A percentile compares a stretch with the other conserved stretches of the same genome.
Conservation (phyloP, 2,797 vertebrate species). For the Falco cherrug region DNA sequence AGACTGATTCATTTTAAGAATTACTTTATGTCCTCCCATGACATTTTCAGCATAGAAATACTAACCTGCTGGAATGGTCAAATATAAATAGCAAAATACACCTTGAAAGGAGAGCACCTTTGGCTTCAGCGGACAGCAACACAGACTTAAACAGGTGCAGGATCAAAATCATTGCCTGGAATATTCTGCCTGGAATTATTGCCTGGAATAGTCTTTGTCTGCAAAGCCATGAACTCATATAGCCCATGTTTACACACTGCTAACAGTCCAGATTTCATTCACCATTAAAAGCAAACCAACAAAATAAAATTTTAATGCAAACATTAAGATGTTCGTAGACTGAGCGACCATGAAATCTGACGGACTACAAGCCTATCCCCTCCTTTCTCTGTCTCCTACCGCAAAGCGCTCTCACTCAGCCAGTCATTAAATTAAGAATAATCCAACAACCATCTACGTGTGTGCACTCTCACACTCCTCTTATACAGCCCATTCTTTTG, state of each 20-base stretch:
- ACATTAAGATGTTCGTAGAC: not conserved
- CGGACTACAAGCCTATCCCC: not conserved
- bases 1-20: constrained; percentile 42
- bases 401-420: not conserved
- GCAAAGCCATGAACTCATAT: not conserved
- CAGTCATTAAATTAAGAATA: not conserved
- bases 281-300: constrained; percentile 41
- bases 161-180: not conserved
- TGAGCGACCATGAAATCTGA: not conserved
- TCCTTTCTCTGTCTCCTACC: not conserved
- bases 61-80: constrained; percentile 9
- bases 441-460: not conserved
- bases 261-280: constrained; percentile 28
- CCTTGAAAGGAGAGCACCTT: not conserved
- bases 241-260: not conserved
- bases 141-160: not conserved
- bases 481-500: not conserved
- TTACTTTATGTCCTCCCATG: constrained; percentile 12
- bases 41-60: constrained; percentile 47
- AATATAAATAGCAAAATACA: constrained; percentile 33
- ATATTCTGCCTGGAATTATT: not conserved
- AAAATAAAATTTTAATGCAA: constrained; percentile 36
- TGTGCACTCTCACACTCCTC: not conserved
- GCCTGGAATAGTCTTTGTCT: constrained; percentile 1
- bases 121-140: fast-evolving